Base-by-base conservation (phyloP, 1,140 invertebrate species). In the Chironomus tepperi region DNA sequence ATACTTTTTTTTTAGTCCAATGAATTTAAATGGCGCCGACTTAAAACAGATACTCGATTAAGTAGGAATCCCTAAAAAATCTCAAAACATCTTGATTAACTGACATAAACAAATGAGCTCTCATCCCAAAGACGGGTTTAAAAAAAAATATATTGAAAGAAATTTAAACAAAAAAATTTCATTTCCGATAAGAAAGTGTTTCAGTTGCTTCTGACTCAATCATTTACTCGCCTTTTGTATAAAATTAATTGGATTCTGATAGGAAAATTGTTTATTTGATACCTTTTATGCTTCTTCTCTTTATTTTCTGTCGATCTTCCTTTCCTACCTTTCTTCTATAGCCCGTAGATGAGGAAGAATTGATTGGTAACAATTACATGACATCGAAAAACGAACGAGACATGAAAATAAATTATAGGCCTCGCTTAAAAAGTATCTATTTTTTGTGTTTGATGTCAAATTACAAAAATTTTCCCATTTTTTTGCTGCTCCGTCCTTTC, bases 111-210 rank as follows among this genome's bases (percentile, higher is more conserved):
- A 34, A 34, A 34, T 34, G 24, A 34, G 24, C 24, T 34, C 24
- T 34, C 24, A 34, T 34, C 24, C 5, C 24, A 34, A 34, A 5
- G 5, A 34, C 24, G 2, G 24, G n/a, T 12, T n/a, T 57, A 57
- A 57, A n/a, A 57, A 57, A 57, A 57, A 5, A 15, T 15, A 57
- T 12, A 16, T 6, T 18, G 65, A 70, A 21, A 70, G 7, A 70
- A 70, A 70, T 70, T 70, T 70, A 19, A 34, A 34, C 2, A n/a
- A n/a, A 34, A 34, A 34, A 70, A 70, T 70, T 70, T 70, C 65
- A 70, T 70, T 70, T 70, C 65, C 65, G 65, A 70, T 70, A 70
- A 70, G 65, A 70, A 70, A 70, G 65, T 70, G 65, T 70, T 70
- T 70, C 65, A 18, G 16, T 70, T 70, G 16, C 65, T 19, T 16